These are phyloP conservation scores for Todiramphus saurophagus DNA, from an alignment of 2,113 vertebrate genomes.

Conservation along the genomic window DNA sequence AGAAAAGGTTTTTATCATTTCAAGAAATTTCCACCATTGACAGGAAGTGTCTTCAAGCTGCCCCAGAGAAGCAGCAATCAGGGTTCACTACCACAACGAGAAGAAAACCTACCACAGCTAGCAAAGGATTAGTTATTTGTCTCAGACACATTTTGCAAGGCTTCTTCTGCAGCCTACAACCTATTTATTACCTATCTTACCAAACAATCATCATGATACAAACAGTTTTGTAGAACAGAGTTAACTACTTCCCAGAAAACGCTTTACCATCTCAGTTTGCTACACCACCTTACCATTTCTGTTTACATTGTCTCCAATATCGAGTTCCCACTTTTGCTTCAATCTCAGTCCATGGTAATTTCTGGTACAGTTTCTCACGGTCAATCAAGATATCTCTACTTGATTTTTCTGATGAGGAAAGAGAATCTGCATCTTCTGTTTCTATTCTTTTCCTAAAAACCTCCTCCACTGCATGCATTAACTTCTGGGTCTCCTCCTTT, in stretches of 20 bases:
- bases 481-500: slow-evolving; percentile 53
- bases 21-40: not conserved
- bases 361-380: slow-evolving; percentile 46
- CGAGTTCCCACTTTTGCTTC: slow-evolving; percentile 72
- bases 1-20: not conserved
- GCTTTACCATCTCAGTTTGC: not conserved
- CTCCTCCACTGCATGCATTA: slow-evolving; percentile 68
- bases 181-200: not conserved
- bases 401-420: not conserved
- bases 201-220: not conserved
- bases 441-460: slow-evolving; percentile 44
- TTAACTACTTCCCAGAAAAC: not conserved
- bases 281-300: slow-evolving; percentile 74
- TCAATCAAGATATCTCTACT: not conserved
- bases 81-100: not conserved
- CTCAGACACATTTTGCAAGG: not conserved
- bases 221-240: not conserved
- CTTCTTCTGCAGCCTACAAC: not conserved
- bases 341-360: slow-evolving; percentile 74
- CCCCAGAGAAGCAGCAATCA: not conserved
- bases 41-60: not conserved
- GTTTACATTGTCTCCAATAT: slow-evolving; percentile 78
- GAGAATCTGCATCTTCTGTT: not conserved
- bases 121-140: not conserved
- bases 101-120: not conserved